A percentile compares a stretch with the other conserved stretches of the same genome.
phyloP scores from a whole-genome alignment of 2,797 vertebrate species.

The Hydrocynus forskahlii region DNA sequence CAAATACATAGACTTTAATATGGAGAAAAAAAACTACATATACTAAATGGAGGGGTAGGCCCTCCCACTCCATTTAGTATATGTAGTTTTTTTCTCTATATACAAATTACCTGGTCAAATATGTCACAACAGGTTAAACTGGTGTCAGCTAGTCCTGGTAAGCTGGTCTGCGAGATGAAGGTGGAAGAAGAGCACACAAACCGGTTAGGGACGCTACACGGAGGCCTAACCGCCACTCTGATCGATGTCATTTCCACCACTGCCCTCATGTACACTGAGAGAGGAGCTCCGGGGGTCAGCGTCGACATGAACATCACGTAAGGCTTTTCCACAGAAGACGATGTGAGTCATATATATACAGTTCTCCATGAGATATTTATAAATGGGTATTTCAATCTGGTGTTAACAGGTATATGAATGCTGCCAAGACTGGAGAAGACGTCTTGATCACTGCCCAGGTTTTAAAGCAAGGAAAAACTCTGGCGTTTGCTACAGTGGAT shows the following conservation, averaged over 20 bases:
- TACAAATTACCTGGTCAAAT: background rate
- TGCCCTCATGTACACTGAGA: conserved; percentile 86
- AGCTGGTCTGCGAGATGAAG: conserved; percentile 90
- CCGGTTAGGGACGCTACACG: conserved; percentile 86
- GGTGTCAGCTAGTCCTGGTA: conserved; percentile 85
- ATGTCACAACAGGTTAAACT: conserved; percentile 80
- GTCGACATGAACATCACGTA: conserved; percentile 98
- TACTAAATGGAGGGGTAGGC: too few species aligned
- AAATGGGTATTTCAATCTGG: background rate
- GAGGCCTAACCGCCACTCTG: conserved; percentile 91
- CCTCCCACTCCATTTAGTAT: too few species aligned
- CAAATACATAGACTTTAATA: too few species aligned
- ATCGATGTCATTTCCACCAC: conserved; percentile 88
- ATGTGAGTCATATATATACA: background rate
- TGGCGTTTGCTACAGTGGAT: conserved; percentile 92
- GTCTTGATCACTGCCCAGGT: conserved; percentile 91
- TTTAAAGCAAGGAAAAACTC: conserved; percentile 88
- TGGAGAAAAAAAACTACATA: too few species aligned
- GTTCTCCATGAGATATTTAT: too few species aligned
- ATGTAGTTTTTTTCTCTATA: too few species aligned
- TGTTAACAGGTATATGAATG: conserved; percentile 89
- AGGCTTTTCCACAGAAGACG: conserved; percentile 54
- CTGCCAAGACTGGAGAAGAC: conserved; percentile 92
- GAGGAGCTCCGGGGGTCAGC: conserved; percentile 88
- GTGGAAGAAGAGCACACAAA: conserved; percentile 92